Evolutionary conservation across 2,113 vertebrate genomes (phyloP).

Genomic region (Urocynchramus pylzowi): DNA sequence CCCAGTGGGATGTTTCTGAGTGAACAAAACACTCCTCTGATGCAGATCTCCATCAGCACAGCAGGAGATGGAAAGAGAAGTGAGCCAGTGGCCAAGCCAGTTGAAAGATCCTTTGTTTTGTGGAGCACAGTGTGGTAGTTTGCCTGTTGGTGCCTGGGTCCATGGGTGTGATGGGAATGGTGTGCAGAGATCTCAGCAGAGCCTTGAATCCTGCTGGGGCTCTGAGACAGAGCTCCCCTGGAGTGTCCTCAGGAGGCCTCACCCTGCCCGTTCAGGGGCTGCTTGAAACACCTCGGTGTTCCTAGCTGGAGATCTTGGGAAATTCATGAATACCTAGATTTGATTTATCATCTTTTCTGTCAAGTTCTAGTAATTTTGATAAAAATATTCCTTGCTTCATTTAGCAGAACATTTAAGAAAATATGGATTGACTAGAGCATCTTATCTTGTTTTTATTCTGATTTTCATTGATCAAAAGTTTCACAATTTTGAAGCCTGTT

Average conservation of each 20-base stretch:
- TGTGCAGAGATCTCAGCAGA: not conserved
- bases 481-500: not conserved
- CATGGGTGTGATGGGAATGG: fast-evolving
- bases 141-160: not conserved
- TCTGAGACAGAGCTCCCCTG: not conserved
- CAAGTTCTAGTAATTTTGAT: not conserved
- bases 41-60: not conserved
- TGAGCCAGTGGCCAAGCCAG: not conserved
- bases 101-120: not conserved
- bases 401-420: not conserved
- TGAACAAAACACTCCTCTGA: not conserved
- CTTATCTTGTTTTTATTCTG: not conserved
- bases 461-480: not conserved
- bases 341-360: not conserved
- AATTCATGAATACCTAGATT: not conserved
- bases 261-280: not conserved
- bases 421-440: not conserved
- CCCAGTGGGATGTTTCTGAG: not conserved
- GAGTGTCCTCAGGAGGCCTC: fast-evolving
- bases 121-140: not conserved
- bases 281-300: not conserved
- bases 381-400: fast-evolving
- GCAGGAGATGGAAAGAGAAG: not conserved
- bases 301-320: not conserved
- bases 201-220: not conserved